Percentiles rank a stretch among this genome's conserved stretches.
phyloP scores from a whole-genome alignment of 1,140 invertebrate species.

The Eueides isabella region DNA sequence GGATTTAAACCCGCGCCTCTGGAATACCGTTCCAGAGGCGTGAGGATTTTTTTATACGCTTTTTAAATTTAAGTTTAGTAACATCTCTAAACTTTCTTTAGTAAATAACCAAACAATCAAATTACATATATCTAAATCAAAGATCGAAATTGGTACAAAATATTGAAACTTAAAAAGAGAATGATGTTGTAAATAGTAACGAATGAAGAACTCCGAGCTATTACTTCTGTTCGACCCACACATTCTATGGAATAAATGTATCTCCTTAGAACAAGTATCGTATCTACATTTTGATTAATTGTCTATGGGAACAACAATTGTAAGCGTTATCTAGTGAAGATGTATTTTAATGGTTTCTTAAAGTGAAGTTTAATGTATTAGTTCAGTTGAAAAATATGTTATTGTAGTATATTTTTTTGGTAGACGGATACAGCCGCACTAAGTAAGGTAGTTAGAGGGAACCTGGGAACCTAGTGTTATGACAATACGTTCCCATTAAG shows the following conservation, averaged over 20 bases:
- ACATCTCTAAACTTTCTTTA: too few species aligned
- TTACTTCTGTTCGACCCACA: conserved; percentile 11
- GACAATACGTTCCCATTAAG: too few species aligned
- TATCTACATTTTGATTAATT: conserved; percentile 10
- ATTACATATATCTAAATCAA: not conserved
- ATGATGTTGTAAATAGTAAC: not conserved
- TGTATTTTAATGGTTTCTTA: not conserved
- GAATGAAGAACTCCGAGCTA: not conserved
- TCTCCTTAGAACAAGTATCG: not conserved
- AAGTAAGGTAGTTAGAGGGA: too few species aligned
- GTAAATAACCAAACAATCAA: not conserved
- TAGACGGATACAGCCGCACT: too few species aligned
- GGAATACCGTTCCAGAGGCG: too few species aligned
- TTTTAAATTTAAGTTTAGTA: too few species aligned
- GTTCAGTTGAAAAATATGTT: not conserved
- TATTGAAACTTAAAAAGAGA: conserved; percentile 1
- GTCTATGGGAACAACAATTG: not conserved
- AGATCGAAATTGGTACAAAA: not conserved
- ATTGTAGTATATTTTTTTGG: too few species aligned
- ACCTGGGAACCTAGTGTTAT: too few species aligned
- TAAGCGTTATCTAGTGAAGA: not conserved
- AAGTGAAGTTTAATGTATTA: not conserved
- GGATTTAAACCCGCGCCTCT: too few species aligned
- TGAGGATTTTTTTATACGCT: too few species aligned
- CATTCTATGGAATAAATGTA: not conserved